Conservation (phyloP, 2,113 vertebrate genomes). For the Alces alces region DNA sequence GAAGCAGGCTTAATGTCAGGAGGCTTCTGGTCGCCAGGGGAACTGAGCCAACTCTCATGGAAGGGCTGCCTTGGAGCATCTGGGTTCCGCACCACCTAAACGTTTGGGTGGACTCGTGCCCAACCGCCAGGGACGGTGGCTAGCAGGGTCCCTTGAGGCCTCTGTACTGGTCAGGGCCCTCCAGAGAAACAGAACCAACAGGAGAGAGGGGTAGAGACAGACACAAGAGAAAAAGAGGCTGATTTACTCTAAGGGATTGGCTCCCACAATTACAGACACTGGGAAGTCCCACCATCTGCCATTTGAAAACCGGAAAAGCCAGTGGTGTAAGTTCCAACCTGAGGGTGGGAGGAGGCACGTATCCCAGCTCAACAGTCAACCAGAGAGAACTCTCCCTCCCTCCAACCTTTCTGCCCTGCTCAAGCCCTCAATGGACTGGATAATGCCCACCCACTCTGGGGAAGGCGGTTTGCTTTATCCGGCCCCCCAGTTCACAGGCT, state of each 20-base stretch:
- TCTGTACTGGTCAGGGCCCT: not conserved
- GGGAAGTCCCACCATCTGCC: not conserved
- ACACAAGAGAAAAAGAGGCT: not conserved
- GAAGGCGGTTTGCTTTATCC: not conserved
- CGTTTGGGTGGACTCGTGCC: not conserved
- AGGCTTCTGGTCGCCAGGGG: not conserved
- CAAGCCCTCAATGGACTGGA: not conserved
- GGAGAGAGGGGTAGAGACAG: not conserved
- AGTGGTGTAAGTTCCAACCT: not conserved
- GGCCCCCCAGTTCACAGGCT: fast-evolving
- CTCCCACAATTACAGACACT: fast-evolving
- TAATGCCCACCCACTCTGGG: fast-evolving
- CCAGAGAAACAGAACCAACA: not conserved
- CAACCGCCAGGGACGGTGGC: fast-evolving
- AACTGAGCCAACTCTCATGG: fast-evolving
- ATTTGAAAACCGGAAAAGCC: not conserved
- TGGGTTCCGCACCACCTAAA: fast-evolving
- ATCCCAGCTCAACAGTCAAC: not conserved
- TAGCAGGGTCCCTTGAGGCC: fast-evolving
- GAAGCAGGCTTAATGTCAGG: not conserved
- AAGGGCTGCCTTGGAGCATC: not conserved
- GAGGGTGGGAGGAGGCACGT: fast-evolving
- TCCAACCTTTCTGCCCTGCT: fast-evolving
- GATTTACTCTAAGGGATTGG: no score
- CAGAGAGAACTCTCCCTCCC: not conserved